Base-by-base conservation (phyloP, 1,140 invertebrate species). In the Hestina assimilis region DNA sequence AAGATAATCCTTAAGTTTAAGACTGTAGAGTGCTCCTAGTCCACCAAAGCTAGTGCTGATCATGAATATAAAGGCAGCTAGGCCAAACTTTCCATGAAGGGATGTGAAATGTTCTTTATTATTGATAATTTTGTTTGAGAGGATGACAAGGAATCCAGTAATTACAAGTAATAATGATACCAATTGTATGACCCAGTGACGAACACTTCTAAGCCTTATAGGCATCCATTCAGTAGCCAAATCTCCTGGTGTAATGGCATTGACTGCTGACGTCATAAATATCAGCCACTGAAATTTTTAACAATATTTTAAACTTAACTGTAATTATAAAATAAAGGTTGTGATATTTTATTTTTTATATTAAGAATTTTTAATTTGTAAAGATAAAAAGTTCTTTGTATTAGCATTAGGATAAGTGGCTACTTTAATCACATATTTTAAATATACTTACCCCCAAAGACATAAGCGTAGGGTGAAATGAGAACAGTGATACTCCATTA, bases 211-310 rank as follows among this genome's bases (percentile, higher is more conserved):
- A 4, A 89, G 61, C 17, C 84, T 68, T 51, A 89, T 83, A 1
- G 87, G 89, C 83, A 89, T 87, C 85, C 86, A 89, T 52, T 87
- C 82, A 28, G 87, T 86, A 12, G 87, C 87, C 6, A 86, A 65
- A 47, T 89, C 89, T 9, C 84, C 85, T 24, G 89, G 86, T 35
- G 84, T 79, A n/a, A 89, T 70, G 11, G 89, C 79, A 72, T 89
- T 88, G 7, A 89, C 62, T 23, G 86, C 89, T 28, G 81, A 73
- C 12, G 83, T 75, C 87, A 89, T 89, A 11, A 89, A 65, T 14
- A 89, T 61, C 20, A 88, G 55, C 86, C 86, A 89, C 89, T 89
- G 73, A 50, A 87, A 84, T 40, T 33, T 46, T 53, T 52, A 46
- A 35, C 33, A 4, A 55, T 31, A 19, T 33, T 12, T 19, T 19